phyloP scores from a whole-genome alignment of 2,888 invertebrate species.

The Mechanitis messenoides region DNA sequence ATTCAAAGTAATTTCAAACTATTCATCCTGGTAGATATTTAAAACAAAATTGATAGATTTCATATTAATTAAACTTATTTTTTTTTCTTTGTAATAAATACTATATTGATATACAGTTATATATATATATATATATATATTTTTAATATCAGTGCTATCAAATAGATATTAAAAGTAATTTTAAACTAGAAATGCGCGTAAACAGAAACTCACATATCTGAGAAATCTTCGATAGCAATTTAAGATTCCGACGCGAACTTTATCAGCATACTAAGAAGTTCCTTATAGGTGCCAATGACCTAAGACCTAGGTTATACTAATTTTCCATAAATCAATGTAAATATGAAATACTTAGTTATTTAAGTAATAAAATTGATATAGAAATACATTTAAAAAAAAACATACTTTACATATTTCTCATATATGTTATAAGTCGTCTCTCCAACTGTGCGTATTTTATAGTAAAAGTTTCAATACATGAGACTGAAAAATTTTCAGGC shows the following conservation, averaged over 20 bases:
- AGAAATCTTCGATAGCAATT: constrained; percentile 31
- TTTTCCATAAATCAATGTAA: not conserved
- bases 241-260: constrained; percentile 33
- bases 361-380: no score
- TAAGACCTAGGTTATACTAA: constrained; percentile 24
- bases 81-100: no score
- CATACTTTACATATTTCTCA: no score
- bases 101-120: no score
- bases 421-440: no score
- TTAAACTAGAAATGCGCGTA: not conserved
- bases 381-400: no score
- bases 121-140: no score
- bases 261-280: constrained; percentile 38
- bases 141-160: not conserved
- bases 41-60: not conserved
- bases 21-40: not conserved
- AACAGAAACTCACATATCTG: constrained; percentile 24
- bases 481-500: no score
- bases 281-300: constrained; percentile 43
- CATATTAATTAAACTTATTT: not conserved
- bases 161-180: not conserved
- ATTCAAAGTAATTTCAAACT: constrained; percentile 2
- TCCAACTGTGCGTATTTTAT: no score
- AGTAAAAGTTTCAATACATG: no score
- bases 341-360: no score